phyloP scores from a whole-genome alignment of 2,797 vertebrate species.

The Synaphobranchus kaupii region DNA sequence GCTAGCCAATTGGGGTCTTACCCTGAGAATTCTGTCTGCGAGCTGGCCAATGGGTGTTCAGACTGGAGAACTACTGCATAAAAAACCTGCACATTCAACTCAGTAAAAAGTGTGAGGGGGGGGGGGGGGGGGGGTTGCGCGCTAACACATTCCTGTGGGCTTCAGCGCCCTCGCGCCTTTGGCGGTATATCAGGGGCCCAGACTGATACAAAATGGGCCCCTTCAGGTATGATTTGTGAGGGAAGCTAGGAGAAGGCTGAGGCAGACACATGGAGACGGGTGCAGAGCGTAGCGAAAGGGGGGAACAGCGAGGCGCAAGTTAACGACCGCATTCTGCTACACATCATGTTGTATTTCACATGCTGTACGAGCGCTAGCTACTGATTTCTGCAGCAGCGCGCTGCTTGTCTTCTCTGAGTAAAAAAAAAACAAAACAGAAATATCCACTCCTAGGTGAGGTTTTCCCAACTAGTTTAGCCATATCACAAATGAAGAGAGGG shows the following conservation, averaged over 20 bases:
- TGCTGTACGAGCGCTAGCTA: background rate
- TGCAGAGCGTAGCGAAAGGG: background rate
- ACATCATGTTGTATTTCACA: background rate
- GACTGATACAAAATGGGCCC: background rate
- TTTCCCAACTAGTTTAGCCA: constrained; percentile 18
- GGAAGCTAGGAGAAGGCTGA: background rate
- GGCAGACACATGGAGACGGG: background rate
- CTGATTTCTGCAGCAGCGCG: background rate
- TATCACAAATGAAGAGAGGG: background rate
- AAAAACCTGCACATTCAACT: background rate
- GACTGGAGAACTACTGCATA: background rate
- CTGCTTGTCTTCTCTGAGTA: background rate
- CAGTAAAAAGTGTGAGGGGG: background rate
- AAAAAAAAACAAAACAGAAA: background rate
- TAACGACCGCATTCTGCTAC: background rate
- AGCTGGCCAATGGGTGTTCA: background rate
- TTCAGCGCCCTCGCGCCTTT: background rate
- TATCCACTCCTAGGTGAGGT: constrained; percentile 1
- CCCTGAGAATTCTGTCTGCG: background rate
- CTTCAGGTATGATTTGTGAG: constrained; percentile 7
- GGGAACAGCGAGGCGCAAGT: background rate
- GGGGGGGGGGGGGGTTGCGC: background rate
- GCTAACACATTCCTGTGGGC: background rate
- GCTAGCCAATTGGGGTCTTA: background rate
- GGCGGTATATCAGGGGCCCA: background rate